These are phyloP conservation scores for Beris morrisii DNA, from an alignment of 2,888 invertebrate genomes.

Conservation along the genomic window DNA sequence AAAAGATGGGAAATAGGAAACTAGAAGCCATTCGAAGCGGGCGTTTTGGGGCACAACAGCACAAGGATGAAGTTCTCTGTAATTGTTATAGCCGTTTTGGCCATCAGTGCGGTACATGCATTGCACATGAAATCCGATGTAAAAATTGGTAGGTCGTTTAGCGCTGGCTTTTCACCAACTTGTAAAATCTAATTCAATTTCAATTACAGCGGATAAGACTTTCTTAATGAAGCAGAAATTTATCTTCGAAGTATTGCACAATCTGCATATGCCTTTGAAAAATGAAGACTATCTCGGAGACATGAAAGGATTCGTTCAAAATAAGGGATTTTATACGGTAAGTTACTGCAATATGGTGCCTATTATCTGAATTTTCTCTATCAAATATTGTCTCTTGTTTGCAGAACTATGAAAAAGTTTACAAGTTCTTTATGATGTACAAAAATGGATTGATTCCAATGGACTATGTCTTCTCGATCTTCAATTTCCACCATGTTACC, in stretches of 20 bases:
- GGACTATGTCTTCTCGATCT: constrained; percentile 58
- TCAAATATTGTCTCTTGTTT: constrained; percentile 42
- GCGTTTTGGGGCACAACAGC: not conserved
- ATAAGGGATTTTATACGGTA: constrained; percentile 28
- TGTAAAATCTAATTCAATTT: not conserved
- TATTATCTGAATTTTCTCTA: no score
- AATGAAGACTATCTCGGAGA: constrained; percentile 32
- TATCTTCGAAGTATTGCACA: constrained; percentile 57
- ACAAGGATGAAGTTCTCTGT: constrained; percentile 21
- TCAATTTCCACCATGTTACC: constrained; percentile 42
- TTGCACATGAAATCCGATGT: not conserved
- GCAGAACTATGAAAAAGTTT: constrained; percentile 57
- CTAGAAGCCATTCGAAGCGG: not conserved
- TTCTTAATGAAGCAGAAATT: constrained; percentile 51
- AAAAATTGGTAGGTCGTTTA: constrained; percentile 17
- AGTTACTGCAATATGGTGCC: not conserved
- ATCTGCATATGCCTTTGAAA: constrained; percentile 50
- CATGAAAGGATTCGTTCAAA: constrained; percentile 28
- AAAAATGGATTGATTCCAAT: constrained; percentile 58
- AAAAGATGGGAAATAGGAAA: not conserved
- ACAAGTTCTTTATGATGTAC: constrained; percentile 56
- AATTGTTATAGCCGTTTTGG: constrained; percentile 27
- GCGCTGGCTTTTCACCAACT: not conserved
- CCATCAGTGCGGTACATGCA: constrained; percentile 13
- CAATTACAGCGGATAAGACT: constrained; percentile 12